Conservation (phyloP, 2,888 invertebrate species). For the Perithous albicinctus region DNA sequence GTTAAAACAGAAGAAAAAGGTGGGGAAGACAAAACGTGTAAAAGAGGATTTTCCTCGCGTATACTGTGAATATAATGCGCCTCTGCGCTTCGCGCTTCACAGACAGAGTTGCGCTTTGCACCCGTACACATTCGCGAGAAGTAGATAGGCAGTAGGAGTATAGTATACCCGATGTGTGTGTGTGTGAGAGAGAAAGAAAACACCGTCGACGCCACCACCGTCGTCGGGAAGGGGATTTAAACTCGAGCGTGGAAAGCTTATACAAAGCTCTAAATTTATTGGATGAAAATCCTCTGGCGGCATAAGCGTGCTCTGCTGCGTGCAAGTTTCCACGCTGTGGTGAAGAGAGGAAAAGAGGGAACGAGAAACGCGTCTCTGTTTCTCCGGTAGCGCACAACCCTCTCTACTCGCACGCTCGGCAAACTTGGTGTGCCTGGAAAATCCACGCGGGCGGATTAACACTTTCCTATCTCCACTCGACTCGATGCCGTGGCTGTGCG, state of each 20-base stretch:
- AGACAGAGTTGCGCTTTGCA: slow-evolving; percentile 46
- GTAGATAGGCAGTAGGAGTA: slow-evolving; percentile 54
- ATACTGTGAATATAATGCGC: slow-evolving; percentile 59
- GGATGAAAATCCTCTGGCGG: slow-evolving; percentile 86
- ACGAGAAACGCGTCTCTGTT: slow-evolving; percentile 2
- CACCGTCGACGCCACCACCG: slow-evolving; percentile 73
- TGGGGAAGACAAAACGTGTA: neutral
- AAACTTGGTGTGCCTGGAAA: slow-evolving; percentile 56
- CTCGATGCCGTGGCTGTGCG: slow-evolving; percentile 71
- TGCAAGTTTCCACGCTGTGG: slow-evolving; percentile 85
- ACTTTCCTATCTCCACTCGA: slow-evolving; percentile 85
- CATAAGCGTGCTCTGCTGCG: slow-evolving; percentile 82
- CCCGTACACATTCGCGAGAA: slow-evolving; percentile 60
- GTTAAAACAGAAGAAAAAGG: slow-evolving; percentile 10
- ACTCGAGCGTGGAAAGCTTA: slow-evolving; percentile 86
- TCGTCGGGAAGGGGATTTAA: slow-evolving; percentile 81
- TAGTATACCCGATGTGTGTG: slow-evolving; percentile 7
- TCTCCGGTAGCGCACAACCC: slow-evolving; percentile 12
- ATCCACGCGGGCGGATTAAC: slow-evolving; percentile 85
- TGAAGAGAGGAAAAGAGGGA: slow-evolving; percentile 26
- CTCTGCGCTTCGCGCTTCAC: slow-evolving; percentile 26
- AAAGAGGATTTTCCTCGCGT: slow-evolving; percentile 57
- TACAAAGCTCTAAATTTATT: slow-evolving; percentile 88
- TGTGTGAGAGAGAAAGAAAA: slow-evolving; percentile 23
- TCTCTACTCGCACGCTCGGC: slow-evolving; percentile 23